Conservation (phyloP, 2,888 invertebrate species). For the Boloria selene region DNA sequence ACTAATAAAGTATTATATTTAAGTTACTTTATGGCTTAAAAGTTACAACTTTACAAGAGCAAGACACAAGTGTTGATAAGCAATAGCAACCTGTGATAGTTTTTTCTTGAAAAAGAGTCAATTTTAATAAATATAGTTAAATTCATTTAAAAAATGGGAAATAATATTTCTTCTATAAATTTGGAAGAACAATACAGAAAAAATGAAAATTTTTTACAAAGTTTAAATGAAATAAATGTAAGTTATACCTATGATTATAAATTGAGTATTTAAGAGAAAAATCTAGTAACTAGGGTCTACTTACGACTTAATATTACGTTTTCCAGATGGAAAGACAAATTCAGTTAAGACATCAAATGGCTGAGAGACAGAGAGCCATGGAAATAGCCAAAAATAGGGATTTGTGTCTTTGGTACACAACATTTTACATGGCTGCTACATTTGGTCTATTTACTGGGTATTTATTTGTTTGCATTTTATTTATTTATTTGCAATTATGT, state of each 20-base stretch:
- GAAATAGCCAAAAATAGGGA: constrained; percentile 87
- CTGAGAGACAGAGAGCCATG: constrained; percentile 87
- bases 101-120: not conserved
- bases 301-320: constrained; percentile 20
- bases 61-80: not conserved
- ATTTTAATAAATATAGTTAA: not conserved
- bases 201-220: constrained; percentile 86
- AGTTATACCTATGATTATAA: constrained; percentile 28
- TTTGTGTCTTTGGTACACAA: constrained; percentile 86
- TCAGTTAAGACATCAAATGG: constrained; percentile 90
- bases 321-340: constrained; percentile 89
- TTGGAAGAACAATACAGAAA: constrained; percentile 86
- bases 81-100: not conserved
- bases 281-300: constrained; percentile 27
- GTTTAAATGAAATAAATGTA: constrained; percentile 86
- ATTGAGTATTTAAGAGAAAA: not conserved
- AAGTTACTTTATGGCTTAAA: too few species aligned
- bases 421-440: constrained; percentile 84
- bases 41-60: too few species aligned
- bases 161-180: constrained; percentile 79
- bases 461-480: constrained; percentile 31
- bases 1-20: too few species aligned
- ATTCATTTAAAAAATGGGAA: constrained; percentile 77
- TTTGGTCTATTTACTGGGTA: constrained; percentile 80
- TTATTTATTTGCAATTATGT: not conserved